phyloP scores from a whole-genome alignment of 2,888 invertebrate species.

The Spodoptera picta region DNA sequence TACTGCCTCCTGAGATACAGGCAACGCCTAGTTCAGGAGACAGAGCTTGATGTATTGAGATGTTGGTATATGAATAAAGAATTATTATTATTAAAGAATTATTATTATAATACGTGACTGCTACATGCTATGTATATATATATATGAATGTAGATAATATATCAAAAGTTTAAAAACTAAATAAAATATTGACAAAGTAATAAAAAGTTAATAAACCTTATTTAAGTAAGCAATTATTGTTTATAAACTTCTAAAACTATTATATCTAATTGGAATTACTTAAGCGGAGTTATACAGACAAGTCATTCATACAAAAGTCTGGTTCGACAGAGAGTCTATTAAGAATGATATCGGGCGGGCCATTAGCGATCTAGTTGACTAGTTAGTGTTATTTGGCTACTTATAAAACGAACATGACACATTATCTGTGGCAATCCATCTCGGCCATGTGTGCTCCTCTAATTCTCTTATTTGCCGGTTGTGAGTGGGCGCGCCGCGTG shows the following conservation, averaged over 20 bases:
- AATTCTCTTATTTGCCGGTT: conserved; percentile 73
- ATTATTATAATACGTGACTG: too few species aligned
- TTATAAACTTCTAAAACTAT: background rate
- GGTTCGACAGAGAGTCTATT: conserved; percentile 46
- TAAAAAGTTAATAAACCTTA: too few species aligned
- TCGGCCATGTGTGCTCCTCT: conserved; percentile 75
- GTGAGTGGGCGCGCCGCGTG: conserved; percentile 77
- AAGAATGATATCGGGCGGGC: conserved; percentile 68
- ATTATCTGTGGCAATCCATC: conserved; percentile 82
- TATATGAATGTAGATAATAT: too few species aligned
- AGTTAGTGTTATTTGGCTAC: conserved; percentile 76
- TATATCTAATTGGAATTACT: background rate
- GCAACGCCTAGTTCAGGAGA: too few species aligned
- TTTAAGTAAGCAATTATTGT: too few species aligned
- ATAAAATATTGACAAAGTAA: too few species aligned
- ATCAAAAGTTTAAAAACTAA: too few species aligned
- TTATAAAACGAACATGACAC: conserved; percentile 79
- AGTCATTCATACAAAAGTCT: conserved; percentile 15
- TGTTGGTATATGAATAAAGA: too few species aligned
- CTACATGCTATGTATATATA: too few species aligned
- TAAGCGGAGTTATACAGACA: conserved; percentile 26
- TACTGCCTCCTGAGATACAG: too few species aligned
- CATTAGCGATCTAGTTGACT: conserved; percentile 75
- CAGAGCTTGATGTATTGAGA: too few species aligned
- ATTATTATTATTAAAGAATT: too few species aligned